These are phyloP conservation scores for Paragorgia papillata DNA, from an alignment of 92 coral and sea anemone genomes.

Conservation along the genomic window DNA sequence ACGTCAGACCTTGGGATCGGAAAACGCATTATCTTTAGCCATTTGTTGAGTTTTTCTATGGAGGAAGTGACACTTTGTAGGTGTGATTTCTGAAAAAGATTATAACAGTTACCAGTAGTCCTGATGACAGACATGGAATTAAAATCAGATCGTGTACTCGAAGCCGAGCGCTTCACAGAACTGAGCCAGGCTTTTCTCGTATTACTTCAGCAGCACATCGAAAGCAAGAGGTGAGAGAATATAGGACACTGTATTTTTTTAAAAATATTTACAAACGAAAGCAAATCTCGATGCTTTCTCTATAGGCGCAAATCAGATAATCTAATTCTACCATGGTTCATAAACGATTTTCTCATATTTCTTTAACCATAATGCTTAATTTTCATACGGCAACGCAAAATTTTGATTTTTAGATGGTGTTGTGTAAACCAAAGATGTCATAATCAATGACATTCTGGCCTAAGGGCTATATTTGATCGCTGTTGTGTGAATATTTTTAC, in stretches of 20 bases:
- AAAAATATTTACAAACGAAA: not conserved
- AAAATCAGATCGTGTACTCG: not conserved
- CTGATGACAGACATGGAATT: not conserved
- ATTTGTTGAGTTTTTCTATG: not conserved
- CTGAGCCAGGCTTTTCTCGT: constrained; percentile 21
- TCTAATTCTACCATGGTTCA: too few relatives aligned
- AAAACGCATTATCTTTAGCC: not conserved
- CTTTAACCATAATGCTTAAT: too few relatives aligned
- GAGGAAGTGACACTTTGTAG: not conserved
- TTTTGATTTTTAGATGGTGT: too few relatives aligned
- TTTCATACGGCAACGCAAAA: too few relatives aligned
- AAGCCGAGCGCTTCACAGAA: constrained; percentile 24
- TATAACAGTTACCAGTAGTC: not conserved
- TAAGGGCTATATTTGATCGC: too few relatives aligned
- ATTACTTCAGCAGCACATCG: constrained; percentile 11
- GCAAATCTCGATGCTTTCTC: not conserved
- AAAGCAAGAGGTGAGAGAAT: constrained; percentile 23
- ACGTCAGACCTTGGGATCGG: not conserved
- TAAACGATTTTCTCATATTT: too few relatives aligned
- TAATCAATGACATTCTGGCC: too few relatives aligned
- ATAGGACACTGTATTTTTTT: not conserved
- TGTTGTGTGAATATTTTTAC: too few relatives aligned
- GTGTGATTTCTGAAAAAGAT: not conserved
- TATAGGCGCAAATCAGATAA: too few relatives aligned
- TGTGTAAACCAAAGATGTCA: too few relatives aligned